These are phyloP conservation scores for Spialia ferax DNA, from an alignment of 2,888 invertebrate genomes.

Conservation along the genomic window DNA sequence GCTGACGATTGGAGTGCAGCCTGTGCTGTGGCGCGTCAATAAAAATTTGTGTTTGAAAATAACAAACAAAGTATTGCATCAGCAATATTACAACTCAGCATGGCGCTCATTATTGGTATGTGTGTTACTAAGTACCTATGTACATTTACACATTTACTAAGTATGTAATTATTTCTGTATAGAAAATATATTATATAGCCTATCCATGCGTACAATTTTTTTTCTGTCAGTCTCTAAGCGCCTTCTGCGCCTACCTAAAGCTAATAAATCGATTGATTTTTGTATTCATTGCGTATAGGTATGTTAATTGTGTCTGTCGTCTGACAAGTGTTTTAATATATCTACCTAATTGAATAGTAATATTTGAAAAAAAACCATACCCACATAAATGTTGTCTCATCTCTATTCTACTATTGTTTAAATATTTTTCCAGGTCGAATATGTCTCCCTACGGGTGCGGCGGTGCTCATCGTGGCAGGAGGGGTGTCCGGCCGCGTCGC, in stretches of 20 bases:
- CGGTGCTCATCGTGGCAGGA: slow-evolving; percentile 73
- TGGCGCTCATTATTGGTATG: slow-evolving; percentile 37
- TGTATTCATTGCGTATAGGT: no score
- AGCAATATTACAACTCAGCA: slow-evolving; percentile 14
- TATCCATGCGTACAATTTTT: no score
- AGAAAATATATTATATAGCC: not conserved
- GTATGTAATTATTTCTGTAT: not conserved
- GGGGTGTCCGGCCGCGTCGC: slow-evolving; percentile 91
- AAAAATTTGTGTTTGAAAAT: slow-evolving; percentile 11
- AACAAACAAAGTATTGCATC: slow-evolving; percentile 1
- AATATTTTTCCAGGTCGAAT: slow-evolving; percentile 55
- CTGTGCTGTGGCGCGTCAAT: not conserved
- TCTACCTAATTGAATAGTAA: no score
- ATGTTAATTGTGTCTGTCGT: no score
- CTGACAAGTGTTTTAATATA: no score
- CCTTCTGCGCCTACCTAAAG: no score
- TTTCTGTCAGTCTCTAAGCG: no score
- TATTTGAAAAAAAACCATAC: no score
- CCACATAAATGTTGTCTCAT: no score
- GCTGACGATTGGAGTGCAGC: not conserved
- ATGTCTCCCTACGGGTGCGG: slow-evolving; percentile 62
- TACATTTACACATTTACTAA: no score
- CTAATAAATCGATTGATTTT: no score
- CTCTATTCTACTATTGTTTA: not conserved
- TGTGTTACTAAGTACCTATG: slow-evolving; percentile 21